Evolutionary conservation across 2,888 invertebrate genomes (phyloP).

Genomic region (Barypeithes pellucidus): DNA sequence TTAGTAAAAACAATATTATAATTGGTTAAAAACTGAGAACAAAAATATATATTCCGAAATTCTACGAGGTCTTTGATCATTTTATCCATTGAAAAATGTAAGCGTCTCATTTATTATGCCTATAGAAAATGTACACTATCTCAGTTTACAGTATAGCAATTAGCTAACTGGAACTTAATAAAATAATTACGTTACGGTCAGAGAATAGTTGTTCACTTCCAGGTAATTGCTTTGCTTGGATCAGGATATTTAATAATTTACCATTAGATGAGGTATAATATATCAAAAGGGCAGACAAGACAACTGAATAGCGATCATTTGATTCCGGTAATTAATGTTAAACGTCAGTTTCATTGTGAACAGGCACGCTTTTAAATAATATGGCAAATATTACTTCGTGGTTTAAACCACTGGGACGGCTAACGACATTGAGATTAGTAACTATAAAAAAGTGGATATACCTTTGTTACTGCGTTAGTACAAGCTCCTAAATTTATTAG

Average conservation of each 20-base stretch:
- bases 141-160: not conserved
- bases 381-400: too few species aligned
- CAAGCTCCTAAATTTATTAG: constrained; percentile 81
- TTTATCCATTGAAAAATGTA: too few species aligned
- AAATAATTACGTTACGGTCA: constrained; percentile 12
- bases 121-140: not conserved
- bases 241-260: not conserved
- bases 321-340: too few species aligned
- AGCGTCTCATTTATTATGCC: not conserved
- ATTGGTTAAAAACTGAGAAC: too few species aligned
- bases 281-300: not conserved
- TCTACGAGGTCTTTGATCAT: too few species aligned
- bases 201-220: not conserved
- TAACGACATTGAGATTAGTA: too few species aligned
- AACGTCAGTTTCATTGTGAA: too few species aligned
- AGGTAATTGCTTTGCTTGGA: not conserved
- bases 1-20: constrained; percentile 17
- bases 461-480: constrained; percentile 81
- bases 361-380: too few species aligned
- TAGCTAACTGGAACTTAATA: not conserved
- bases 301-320: too few species aligned
- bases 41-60: too few species aligned
- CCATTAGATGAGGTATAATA: not conserved
- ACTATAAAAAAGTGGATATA: too few species aligned
- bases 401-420: too few species aligned